Evolutionary conservation across 2,797 vertebrate species (phyloP).

Genomic region (Mus spretus): DNA sequence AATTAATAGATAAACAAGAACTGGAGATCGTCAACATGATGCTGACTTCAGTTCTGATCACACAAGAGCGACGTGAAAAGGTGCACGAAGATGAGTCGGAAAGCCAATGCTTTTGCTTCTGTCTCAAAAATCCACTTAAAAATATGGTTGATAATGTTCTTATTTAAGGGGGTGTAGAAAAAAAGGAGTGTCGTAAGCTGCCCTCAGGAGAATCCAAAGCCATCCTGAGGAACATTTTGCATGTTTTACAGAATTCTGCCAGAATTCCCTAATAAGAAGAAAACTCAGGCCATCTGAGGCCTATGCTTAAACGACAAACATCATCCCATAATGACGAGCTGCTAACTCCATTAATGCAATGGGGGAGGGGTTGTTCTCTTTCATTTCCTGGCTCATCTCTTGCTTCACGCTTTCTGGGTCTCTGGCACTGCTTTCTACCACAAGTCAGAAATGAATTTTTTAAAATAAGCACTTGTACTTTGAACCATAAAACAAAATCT

Average conservation of each 20-base stretch:
- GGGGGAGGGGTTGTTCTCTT: slow-evolving; percentile 76
- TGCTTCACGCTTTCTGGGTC: slow-evolving; percentile 72
- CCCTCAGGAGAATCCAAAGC: slow-evolving; percentile 20
- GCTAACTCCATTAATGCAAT: slow-evolving; percentile 78
- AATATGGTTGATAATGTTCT: background rate
- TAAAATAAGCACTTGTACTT: slow-evolving; percentile 88
- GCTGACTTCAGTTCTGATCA: background rate
- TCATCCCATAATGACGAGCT: slow-evolving; percentile 74
- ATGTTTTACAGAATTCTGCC: slow-evolving; percentile 20
- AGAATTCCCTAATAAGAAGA: slow-evolving; percentile 41
- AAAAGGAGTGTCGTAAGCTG: slow-evolving; percentile 14
- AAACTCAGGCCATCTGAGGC: slow-evolving; percentile 63
- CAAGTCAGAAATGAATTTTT: slow-evolving; percentile 88
- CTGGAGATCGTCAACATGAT: background rate
- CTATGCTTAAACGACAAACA: slow-evolving; percentile 80
- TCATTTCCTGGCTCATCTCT: slow-evolving; percentile 84
- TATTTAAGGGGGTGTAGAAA: background rate
- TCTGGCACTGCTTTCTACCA: slow-evolving; percentile 77
- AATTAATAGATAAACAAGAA: background rate
- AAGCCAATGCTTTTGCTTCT: slow-evolving; percentile 25
- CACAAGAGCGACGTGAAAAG: background rate
- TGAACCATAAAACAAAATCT: slow-evolving; percentile 90
- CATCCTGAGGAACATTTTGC: slow-evolving; percentile 14
- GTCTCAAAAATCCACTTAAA: background rate
- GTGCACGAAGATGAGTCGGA: background rate